phyloP scores from a whole-genome alignment of 1,140 invertebrate species.

The Cotesia vestalis region DNA sequence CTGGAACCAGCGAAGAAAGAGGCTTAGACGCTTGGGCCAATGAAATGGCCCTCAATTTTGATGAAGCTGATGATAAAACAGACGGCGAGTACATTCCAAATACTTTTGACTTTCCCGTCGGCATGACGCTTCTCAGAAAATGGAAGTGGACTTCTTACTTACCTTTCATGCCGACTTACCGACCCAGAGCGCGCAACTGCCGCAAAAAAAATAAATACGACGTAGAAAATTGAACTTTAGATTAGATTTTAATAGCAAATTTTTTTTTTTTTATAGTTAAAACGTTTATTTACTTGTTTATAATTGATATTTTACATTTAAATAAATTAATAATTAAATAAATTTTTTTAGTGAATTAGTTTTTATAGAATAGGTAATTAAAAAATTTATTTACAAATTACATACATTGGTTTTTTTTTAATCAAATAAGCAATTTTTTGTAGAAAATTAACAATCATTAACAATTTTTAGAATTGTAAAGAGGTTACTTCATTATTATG shows the following conservation, averaged over 20 bases:
- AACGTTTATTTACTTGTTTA: too few species aligned
- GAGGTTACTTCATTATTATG: too few species aligned
- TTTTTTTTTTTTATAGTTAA: too few species aligned
- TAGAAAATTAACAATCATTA: too few species aligned
- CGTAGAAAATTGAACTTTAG: conserved; percentile 4
- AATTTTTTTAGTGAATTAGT: neutral
- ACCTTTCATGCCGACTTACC: conserved; percentile 77
- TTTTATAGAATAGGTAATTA: too few species aligned
- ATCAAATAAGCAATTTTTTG: too few species aligned
- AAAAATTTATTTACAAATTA: too few species aligned
- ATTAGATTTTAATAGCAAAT: neutral
- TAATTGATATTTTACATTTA: neutral
- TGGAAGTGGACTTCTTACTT: conserved; percentile 75
- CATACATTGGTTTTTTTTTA: too few species aligned
- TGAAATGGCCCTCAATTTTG: conserved; percentile 72
- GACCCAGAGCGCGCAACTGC: conserved; percentile 49
- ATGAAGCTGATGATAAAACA: conserved; percentile 55
- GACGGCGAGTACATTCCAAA: conserved; percentile 56
- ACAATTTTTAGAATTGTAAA: too few species aligned
- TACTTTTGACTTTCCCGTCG: conserved; percentile 79
- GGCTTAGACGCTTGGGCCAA: conserved; percentile 76
- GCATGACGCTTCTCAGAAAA: conserved; percentile 73
- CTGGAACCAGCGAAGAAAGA: conserved; percentile 76
- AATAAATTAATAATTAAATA: conserved; percentile 9
- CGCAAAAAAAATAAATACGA: conserved; percentile 14